A percentile compares a stretch with the other conserved stretches of the same genome.
These are phyloP conservation scores for Battus philenor DNA, from an alignment of 1,140 invertebrate species.

Conservation along the genomic window DNA sequence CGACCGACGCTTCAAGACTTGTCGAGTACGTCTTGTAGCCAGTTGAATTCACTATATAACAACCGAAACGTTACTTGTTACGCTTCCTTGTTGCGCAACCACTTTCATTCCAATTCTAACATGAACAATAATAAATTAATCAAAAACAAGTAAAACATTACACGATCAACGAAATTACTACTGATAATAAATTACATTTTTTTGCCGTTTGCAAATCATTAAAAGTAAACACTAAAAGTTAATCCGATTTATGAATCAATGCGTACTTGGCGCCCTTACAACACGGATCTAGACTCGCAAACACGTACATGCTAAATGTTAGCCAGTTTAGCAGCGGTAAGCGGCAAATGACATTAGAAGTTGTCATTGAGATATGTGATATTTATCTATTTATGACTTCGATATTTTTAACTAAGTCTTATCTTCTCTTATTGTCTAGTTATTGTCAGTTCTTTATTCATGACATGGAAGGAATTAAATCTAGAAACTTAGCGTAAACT, in stretches of 20 bases:
- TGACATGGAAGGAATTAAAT: too few species aligned
- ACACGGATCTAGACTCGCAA: constrained; percentile 1
- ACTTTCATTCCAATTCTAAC: constrained; percentile 16
- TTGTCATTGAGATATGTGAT: constrained; percentile 7
- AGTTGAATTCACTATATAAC: constrained; percentile 10
- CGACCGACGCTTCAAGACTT: constrained; percentile 24
- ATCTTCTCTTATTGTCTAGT: too few species aligned
- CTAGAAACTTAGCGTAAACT: too few species aligned
- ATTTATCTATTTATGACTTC: too few species aligned
- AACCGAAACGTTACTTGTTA: constrained; percentile 7
- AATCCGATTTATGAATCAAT: constrained; percentile 6
- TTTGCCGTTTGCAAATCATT: too few species aligned
- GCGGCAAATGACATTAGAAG: background rate
- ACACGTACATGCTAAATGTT: background rate
- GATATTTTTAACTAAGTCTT: too few species aligned
- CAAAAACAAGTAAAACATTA: too few species aligned
- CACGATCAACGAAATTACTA: too few species aligned
- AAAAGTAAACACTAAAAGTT: too few species aligned
- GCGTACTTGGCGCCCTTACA: background rate
- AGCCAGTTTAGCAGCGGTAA: constrained; percentile 2
- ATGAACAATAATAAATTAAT: constrained; percentile 1
- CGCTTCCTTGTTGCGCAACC: constrained; percentile 43
- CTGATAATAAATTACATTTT: too few species aligned
- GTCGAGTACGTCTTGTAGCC: constrained; percentile 20
- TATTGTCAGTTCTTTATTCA: too few species aligned